phyloP scores from a whole-genome alignment of 2,888 invertebrate species.

The Anoncus sp. region DNA sequence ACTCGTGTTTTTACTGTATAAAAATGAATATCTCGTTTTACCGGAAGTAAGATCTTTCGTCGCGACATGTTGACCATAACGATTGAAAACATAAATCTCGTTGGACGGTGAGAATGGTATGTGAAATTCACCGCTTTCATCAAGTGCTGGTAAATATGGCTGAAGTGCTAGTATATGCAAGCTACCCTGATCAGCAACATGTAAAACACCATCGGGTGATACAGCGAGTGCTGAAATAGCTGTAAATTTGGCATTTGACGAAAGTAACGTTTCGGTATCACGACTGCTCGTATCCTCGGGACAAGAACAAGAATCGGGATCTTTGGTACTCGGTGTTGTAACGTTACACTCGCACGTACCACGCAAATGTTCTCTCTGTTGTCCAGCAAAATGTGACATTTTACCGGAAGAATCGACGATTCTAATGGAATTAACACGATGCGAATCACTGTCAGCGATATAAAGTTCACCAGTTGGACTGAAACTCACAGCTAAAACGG shows the following conservation, averaged over 20 bases:
- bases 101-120: conserved; percentile 97
- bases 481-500: conserved; percentile 95
- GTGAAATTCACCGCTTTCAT: conserved; percentile 95
- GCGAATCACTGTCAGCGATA: conserved; percentile 96
- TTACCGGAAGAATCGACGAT: conserved; percentile 95
- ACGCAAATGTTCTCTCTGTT: conserved; percentile 86
- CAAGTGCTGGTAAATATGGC: conserved; percentile 94
- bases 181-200: conserved; percentile 97
- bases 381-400: conserved; percentile 97
- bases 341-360: conserved; percentile 78
- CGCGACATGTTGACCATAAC: conserved; percentile 98
- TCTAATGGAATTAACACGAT: conserved; percentile 92
- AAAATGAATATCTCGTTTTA: conserved; percentile 96
- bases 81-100: conserved; percentile 96
- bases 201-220: conserved; percentile 97
- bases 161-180: conserved; percentile 93
- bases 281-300: conserved; percentile 89
- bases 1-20: conserved; percentile 98
- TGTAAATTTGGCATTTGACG: conserved; percentile 95
- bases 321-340: conserved; percentile 75
- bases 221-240: conserved; percentile 96
- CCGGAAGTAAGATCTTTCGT: conserved; percentile 98
- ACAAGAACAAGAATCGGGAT: conserved; percentile 84
- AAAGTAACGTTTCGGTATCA: conserved; percentile 91
- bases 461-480: conserved; percentile 96